Evolutionary conservation across 2,113 vertebrate genomes (phyloP).

Genomic region (Tachuris rubrigastra): DNA sequence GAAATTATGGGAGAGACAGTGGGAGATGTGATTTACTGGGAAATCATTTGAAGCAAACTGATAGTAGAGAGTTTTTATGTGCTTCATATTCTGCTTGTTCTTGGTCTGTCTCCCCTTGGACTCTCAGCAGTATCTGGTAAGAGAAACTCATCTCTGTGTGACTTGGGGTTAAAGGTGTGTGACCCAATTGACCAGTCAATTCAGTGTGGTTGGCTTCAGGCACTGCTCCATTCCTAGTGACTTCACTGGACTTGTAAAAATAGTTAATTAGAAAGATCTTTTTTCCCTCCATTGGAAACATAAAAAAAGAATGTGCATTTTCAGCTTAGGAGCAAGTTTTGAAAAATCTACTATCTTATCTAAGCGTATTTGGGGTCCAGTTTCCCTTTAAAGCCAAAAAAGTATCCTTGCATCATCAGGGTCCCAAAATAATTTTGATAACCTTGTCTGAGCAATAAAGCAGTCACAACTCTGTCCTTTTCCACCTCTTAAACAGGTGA

Average conservation of each 20-base stretch:
- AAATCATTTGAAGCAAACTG: not conserved
- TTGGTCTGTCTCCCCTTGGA: not conserved
- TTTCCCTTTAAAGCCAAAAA: not conserved
- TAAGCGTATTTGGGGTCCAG: not conserved
- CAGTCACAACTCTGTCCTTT: not conserved
- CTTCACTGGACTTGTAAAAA: not conserved
- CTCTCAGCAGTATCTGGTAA: not conserved
- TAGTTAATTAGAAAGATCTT: not conserved
- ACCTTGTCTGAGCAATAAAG: not conserved
- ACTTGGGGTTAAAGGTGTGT: not conserved
- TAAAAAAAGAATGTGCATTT: not conserved
- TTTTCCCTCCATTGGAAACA: not conserved
- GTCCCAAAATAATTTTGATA: not conserved
- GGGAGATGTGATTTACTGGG: not conserved
- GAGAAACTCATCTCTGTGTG: not conserved
- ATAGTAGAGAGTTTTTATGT: not conserved
- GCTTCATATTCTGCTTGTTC: not conserved
- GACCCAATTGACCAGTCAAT: not conserved
- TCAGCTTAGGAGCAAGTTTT: not conserved
- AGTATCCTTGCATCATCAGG: rapidly evolving
- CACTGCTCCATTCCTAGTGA: not conserved
- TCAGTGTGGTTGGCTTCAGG: rapidly evolving
- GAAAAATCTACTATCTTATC: not conserved
- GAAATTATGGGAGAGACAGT: not conserved
- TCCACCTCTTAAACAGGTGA: not conserved